These are phyloP conservation scores for Parascotia fuliginaria DNA, from an alignment of 2,888 invertebrate genomes.

Conservation along the genomic window DNA sequence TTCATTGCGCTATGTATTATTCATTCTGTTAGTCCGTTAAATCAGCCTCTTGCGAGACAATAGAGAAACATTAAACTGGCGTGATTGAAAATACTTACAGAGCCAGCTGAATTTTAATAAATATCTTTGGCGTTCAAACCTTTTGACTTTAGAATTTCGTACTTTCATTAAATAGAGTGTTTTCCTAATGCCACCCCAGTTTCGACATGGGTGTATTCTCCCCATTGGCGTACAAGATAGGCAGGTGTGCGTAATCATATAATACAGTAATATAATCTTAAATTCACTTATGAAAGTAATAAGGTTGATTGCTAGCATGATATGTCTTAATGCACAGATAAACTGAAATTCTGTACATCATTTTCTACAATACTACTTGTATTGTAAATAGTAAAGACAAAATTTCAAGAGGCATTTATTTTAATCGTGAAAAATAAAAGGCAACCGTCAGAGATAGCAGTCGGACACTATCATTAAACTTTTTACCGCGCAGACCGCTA, in stretches of 20 bases:
- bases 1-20: conserved; percentile 57
- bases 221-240: conserved; percentile 6
- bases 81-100: conserved; percentile 37
- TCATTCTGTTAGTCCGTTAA: conserved; percentile 57
- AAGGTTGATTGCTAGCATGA: not conserved
- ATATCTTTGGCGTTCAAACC: conserved; percentile 34
- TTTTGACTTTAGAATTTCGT: conserved; percentile 37
- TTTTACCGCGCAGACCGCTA: conserved; percentile 62
- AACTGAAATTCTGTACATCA: not conserved
- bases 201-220: conserved; percentile 5
- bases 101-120: conserved; percentile 38
- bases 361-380: not conserved
- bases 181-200: conserved; percentile 22
- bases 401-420: conserved; percentile 42
- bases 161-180: conserved; percentile 38
- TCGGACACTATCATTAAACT: conserved; percentile 64
- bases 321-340: not conserved
- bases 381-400: conserved; percentile 19
- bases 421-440: conserved; percentile 45
- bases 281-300: not conserved
- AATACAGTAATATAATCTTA: conserved; percentile 8
- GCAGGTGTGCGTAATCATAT: conserved; percentile 24
- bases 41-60: conserved; percentile 46
- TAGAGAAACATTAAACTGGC: conserved; percentile 48
- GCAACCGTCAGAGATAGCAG: conserved; percentile 42